A percentile compares a stretch with the other conserved stretches of the same genome.
These are phyloP conservation scores for Hemicentrotus pulcherrimus DNA, from an alignment of 35 echinoderm and acorn worm genomes.

Conservation along the genomic window DNA sequence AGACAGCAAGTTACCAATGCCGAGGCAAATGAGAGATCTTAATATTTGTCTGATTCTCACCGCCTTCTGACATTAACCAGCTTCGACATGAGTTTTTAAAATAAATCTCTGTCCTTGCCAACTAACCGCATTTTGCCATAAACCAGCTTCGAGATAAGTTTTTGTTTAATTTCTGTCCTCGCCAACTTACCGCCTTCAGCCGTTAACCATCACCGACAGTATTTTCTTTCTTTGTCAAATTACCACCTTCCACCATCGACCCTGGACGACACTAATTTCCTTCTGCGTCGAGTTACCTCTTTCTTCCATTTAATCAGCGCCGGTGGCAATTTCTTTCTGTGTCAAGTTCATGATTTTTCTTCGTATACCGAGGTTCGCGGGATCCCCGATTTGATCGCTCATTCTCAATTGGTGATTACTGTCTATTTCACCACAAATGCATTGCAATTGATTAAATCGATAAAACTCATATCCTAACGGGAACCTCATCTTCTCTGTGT, in stretches of 20 bases:
- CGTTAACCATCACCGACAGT: too few relatives aligned
- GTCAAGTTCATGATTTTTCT: conserved; percentile 2
- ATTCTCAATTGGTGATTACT: conserved; percentile 24
- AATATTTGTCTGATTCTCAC: too few relatives aligned
- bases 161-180: too few relatives aligned
- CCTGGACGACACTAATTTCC: neutral
- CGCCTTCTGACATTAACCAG: too few relatives aligned
- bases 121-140: too few relatives aligned
- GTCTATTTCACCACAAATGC: conserved; percentile 19
- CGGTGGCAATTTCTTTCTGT: neutral
- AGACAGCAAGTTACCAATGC: too few relatives aligned
- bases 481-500: neutral
- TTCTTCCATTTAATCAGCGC: neutral
- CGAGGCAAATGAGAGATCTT: too few relatives aligned
- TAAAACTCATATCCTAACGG: conserved; percentile 32
- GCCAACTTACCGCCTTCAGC: too few relatives aligned
- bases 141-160: too few relatives aligned
- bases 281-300: neutral
- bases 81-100: too few relatives aligned
- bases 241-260: neutral
- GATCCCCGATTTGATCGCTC: neutral
- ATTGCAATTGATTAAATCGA: conserved; percentile 44
- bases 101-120: too few relatives aligned
- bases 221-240: neutral
- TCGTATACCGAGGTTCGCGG: neutral